Conservation (phyloP, 2,797 vertebrate genomes). For the Jordanella pulchra region DNA sequence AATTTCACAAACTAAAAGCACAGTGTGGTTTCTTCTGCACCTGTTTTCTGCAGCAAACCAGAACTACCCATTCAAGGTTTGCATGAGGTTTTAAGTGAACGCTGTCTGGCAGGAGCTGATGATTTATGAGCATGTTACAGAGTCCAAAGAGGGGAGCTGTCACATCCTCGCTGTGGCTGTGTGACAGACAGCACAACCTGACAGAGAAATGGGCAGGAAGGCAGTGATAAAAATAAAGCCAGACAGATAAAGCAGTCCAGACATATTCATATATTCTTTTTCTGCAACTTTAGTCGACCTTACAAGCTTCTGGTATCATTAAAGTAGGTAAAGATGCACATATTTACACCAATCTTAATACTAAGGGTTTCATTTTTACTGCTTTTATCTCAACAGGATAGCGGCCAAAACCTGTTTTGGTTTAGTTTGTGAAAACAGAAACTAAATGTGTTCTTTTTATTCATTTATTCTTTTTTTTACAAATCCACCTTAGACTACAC, state of each 20-base stretch:
- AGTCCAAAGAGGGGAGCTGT: slow-evolving; percentile 40
- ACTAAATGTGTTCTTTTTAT: too few species aligned
- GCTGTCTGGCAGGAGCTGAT: slow-evolving; percentile 41
- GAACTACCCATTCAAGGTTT: slow-evolving; percentile 6
- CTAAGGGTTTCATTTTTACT: slow-evolving; percentile 12
- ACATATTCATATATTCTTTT: neutral
- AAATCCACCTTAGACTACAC: slow-evolving; percentile 26
- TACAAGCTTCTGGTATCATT: slow-evolving; percentile 10
- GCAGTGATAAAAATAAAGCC: slow-evolving; percentile 14
- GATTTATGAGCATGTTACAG: slow-evolving; percentile 53
- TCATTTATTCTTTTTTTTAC: slow-evolving; percentile 23
- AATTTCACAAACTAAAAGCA: neutral
- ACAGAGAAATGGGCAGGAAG: slow-evolving; percentile 12
- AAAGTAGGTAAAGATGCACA: slow-evolving; percentile 13
- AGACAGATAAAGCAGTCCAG: slow-evolving; percentile 7
- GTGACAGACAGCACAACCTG: slow-evolving; percentile 24
- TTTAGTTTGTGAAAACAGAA: slow-evolving; percentile 44
- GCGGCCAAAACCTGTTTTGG: slow-evolving; percentile 30
- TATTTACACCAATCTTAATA: neutral
- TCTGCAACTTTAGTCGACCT: neutral
- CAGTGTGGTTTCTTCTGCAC: neutral
- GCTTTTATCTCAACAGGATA: neutral
- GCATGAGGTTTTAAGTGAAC: slow-evolving; percentile 22
- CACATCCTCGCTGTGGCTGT: slow-evolving; percentile 41
- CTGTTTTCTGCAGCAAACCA: slow-evolving; percentile 4